Evolutionary conservation across 2,888 invertebrate species (phyloP), one percentile per base, ranked within the genome.

Genomic region (Nowickia ferox): DNA sequence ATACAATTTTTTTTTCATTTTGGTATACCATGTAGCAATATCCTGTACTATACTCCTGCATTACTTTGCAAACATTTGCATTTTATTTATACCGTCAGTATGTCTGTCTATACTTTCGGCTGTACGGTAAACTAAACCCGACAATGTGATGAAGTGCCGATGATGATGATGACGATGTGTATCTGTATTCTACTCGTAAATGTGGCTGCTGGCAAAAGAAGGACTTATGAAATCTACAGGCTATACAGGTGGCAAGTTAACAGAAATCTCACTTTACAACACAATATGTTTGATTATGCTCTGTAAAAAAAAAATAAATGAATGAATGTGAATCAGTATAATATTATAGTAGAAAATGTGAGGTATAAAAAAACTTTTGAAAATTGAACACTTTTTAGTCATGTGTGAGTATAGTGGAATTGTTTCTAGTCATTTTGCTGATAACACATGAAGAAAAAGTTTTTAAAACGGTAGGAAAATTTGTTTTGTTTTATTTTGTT

Each of bases 61-160:
- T 74, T 46, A 22, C 15, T 30, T 30, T 9, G 15, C 75, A 76
- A 65, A 65, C 61, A 74, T 61, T 38, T 74, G 9, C 61, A 75
- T 57, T 61, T 61, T 17, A 1, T 30, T n/a, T 15, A 15, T 44
- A 10, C 42, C n/a, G 30, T 30, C 17, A 40, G n/a, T 11, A 10
- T 61, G 22, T 42, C 10, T 61, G 22, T 42, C 10, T 17, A 44
- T 15, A 44, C 19, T 30, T 19, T 30, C 11, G 72, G 10, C 5
- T 61, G 48, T 15, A 13, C 38, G 17, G 22, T 30, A 22, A 65
- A 44, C 42, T 51, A 78, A 66, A 42, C 42, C 59, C 63, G 69
- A 79, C 74, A 63, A 57, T 61, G 13, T 44, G 9, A 74, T 84
- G 57, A 79, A 79, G 84, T 84, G 79, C 71, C 71, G 84, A 84